A percentile compares a stretch with the other conserved stretches of the same genome.
phyloP scores from a whole-genome alignment of 2,888 invertebrate species.

The Agelastica alni region DNA sequence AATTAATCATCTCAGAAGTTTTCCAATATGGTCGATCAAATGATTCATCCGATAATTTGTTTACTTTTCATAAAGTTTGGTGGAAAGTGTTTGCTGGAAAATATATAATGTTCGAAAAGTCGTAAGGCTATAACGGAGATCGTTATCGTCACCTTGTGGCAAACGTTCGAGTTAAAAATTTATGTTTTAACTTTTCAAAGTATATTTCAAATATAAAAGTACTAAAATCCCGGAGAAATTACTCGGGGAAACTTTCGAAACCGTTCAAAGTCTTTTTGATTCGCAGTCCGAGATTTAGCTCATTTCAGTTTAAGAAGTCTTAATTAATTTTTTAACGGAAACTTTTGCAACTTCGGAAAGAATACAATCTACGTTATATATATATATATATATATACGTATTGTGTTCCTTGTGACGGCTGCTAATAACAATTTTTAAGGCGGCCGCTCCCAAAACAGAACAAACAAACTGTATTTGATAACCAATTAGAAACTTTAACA shows the following conservation, averaged over 20 bases:
- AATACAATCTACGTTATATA: no score
- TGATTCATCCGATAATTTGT: constrained; percentile 21
- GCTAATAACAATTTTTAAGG: no score
- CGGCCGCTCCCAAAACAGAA: no score
- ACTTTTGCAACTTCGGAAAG: neutral
- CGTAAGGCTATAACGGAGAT: constrained; percentile 41
- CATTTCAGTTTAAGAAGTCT: constrained; percentile 16
- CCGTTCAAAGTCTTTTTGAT: constrained; percentile 10
- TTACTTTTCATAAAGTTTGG: constrained; percentile 26
- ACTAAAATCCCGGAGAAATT: constrained; percentile 26
- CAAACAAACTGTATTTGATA: no score
- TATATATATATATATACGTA: no score
- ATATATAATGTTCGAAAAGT: constrained; percentile 22
- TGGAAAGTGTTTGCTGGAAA: constrained; percentile 23
- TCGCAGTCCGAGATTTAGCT: constrained; percentile 14
- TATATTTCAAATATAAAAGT: constrained; percentile 42
- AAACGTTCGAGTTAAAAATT: constrained; percentile 42
- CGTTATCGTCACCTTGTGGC: constrained; percentile 49
- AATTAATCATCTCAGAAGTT: constrained; percentile 6
- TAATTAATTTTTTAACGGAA: constrained; percentile 14
- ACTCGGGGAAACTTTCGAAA: constrained; percentile 10
- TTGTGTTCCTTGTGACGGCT: no score
- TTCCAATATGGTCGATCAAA: constrained; percentile 10
- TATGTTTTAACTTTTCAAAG: constrained; percentile 46
- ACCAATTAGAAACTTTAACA: no score